Evolutionary conservation across 2,113 vertebrate genomes (phyloP).

Genomic region (Dendrocopos noguchii): DNA sequence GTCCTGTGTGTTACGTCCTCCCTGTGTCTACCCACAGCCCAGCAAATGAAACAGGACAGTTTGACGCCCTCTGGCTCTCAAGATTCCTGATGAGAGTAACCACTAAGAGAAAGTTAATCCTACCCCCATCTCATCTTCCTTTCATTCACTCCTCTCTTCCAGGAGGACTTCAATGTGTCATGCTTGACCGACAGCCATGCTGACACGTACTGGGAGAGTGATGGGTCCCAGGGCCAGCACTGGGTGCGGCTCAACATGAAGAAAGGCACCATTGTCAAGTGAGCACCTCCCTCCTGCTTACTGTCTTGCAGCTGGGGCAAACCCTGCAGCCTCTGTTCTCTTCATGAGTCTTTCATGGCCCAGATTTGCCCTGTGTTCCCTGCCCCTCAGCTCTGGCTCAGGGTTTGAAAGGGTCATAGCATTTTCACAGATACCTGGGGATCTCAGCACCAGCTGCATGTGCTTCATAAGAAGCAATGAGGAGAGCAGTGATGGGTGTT

Average conservation of each 20-base stretch:
- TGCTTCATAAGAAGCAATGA: background rate
- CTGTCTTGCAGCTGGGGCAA: background rate
- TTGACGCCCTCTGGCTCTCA: background rate
- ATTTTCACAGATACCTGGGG: background rate
- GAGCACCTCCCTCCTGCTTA: background rate
- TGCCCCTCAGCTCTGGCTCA: background rate
- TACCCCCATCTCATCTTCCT: background rate
- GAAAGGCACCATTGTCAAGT: conserved; percentile 97
- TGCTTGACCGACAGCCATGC: conserved; percentile 92
- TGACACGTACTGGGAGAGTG: conserved; percentile 97
- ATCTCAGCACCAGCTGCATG: background rate
- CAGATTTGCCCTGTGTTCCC: background rate
- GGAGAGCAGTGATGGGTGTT: background rate
- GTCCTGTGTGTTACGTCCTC: background rate
- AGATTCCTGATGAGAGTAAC: background rate
- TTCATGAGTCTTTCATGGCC: background rate
- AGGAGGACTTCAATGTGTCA: conserved; percentile 93
- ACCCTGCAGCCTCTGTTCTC: background rate
- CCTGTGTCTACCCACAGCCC: background rate
- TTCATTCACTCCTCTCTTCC: background rate
- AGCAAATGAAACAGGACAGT: background rate
- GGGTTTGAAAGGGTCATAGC: background rate
- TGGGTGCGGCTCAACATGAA: conserved; percentile 99
- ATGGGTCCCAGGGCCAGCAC: conserved; percentile 96
- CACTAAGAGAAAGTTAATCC: background rate